Base-by-base conservation (phyloP, 1,140 invertebrate species). In the Medauroidea extradentata region DNA sequence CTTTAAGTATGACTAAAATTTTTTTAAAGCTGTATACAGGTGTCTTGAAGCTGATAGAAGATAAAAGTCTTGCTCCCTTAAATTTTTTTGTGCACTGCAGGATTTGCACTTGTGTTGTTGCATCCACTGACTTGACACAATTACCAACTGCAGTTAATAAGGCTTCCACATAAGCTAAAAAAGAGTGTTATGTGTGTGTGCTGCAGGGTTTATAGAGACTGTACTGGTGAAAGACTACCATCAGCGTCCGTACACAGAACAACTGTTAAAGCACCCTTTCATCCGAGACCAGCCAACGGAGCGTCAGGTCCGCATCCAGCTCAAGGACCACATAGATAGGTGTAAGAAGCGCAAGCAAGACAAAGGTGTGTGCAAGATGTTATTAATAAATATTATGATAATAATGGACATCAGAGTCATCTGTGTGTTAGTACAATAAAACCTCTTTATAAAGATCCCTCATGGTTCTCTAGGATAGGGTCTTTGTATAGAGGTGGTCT, bases 261-360 rank as follows among this genome's bases (percentile, higher is more conserved):
- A 98, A 72, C 83, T 99, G 53, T 78, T 99, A 52, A 98, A 96
- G 77, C 95, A 99, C 83, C 84, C 93, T 44, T 99, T 99, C 75
- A 98, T 99, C 67, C 83, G 90, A 73, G 97, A 99, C 79, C 95
- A 99, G 77, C 95, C 96, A 1, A 97, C 94, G 57, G 97, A 99
- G 76, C 80, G 95, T 67, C 95, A 99, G 83, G 95, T 98, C 44
- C 83, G 96, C 70, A 98, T 97, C 78, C 95, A 99, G 72, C 86
- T 99, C 23, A 99, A 99, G 79, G 98, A 99, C 76, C 96, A 99
- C 75, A 98, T 99, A 75, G 98, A 99, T 78, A 81, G 96, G 58
- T 94, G 91, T 78, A 95, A 94, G 79, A 95, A 94, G 74, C 85
- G 92, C 72, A 94, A 94, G 79, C 90, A 93, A 71, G 91, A 94